Percentiles rank a stretch among this genome's conserved stretches.
Evolutionary conservation across 2,797 vertebrate genomes (phyloP).

Genomic region (Rhinogobio ventralis): DNA sequence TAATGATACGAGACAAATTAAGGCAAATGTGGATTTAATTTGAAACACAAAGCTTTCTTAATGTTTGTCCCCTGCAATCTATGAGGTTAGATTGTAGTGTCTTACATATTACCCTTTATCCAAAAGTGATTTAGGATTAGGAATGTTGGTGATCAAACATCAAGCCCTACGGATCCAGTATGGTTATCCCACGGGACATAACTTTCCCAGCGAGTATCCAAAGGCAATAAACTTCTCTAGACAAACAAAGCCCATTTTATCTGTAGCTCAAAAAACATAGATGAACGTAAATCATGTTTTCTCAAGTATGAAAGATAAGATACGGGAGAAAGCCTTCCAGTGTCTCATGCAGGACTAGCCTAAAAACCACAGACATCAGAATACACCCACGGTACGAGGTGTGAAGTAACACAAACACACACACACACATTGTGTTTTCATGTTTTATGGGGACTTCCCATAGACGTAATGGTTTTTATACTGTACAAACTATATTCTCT

Average conservation of each 20-base stretch:
- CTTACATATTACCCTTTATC: background rate
- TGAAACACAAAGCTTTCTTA: background rate
- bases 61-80: background rate
- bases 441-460: too few relatives aligned
- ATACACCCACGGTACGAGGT: background rate
- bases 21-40: background rate
- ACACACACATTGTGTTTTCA: too few relatives aligned
- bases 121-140: slow-evolving; percentile 36
- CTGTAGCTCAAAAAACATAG: slow-evolving; percentile 38
- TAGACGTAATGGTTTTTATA: too few relatives aligned
- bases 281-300: slow-evolving; percentile 59
- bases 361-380: background rate
- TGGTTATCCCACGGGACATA: slow-evolving; percentile 58
- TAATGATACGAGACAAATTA: background rate
- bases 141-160: slow-evolving; percentile 42
- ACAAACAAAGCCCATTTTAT: slow-evolving; percentile 63
- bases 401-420: background rate
- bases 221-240: slow-evolving; percentile 57
- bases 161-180: slow-evolving; percentile 16
- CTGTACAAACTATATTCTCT: too few relatives aligned
- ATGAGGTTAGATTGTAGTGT: background rate
- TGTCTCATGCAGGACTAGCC: background rate
- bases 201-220: slow-evolving; percentile 17
- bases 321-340: background rate
- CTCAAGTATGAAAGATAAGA: slow-evolving; percentile 57